Evolutionary conservation across 2,888 invertebrate species (phyloP).

Genomic region (Xestia c-nigrum): DNA sequence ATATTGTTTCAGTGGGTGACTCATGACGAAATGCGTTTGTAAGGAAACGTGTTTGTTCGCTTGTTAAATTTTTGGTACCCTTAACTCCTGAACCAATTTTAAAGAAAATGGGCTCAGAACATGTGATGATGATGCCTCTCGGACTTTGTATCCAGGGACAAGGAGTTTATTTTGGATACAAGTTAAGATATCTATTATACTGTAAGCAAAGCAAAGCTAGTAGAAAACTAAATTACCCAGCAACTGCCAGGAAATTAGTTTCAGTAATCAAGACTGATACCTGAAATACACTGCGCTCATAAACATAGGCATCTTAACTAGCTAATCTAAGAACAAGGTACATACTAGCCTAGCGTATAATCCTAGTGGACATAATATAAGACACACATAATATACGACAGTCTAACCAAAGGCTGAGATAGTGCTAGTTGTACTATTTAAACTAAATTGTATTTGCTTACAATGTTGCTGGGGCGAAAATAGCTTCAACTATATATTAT

Average conservation of each 20-base stretch:
- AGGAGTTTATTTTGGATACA: not conserved
- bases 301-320: constrained; percentile 19
- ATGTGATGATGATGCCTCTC: too few species aligned
- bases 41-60: not conserved
- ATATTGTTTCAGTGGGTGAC: constrained; percentile 30
- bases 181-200: not conserved
- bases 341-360: constrained; percentile 3
- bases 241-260: not conserved
- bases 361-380: constrained; percentile 25
- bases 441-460: constrained; percentile 1
- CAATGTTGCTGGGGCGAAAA: not conserved
- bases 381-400: constrained; percentile 14
- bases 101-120: not conserved
- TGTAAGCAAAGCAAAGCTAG: not conserved
- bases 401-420: constrained; percentile 12
- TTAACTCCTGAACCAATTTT: not conserved
- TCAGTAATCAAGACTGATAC: not conserved
- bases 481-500: not conserved
- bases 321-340: not conserved
- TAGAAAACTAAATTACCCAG: not conserved
- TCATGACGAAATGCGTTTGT: not conserved
- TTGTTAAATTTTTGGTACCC: not conserved
- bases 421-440: constrained; percentile 12
- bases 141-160: not conserved
- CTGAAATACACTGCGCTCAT: not conserved